Conservation (phyloP, 2,113 vertebrate genomes). For the Ctenodactylus gundi region DNA sequence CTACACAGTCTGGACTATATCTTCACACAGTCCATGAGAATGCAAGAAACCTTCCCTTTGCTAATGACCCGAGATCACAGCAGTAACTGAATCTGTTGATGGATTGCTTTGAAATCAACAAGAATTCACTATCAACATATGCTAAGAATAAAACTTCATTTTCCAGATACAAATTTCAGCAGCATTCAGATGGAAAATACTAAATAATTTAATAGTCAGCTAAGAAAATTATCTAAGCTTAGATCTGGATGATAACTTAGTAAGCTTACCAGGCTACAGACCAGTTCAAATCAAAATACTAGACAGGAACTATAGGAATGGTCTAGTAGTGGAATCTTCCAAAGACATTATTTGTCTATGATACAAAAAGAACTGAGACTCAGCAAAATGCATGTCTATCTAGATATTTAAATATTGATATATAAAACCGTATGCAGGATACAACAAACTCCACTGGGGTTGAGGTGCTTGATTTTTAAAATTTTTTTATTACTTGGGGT, state of each 20-base stretch:
- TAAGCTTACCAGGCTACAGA: background rate
- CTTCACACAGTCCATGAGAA: background rate
- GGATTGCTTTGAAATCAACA: slow-evolving; percentile 21
- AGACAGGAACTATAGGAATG: background rate
- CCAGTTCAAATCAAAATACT: background rate
- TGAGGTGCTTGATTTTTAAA: background rate
- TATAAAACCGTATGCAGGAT: background rate
- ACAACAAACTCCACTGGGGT: background rate
- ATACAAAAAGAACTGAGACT: slow-evolving; percentile 7
- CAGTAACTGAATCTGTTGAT: slow-evolving; percentile 17
- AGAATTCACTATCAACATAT: background rate
- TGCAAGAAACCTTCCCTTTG: background rate
- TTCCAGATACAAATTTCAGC: slow-evolving; percentile 42
- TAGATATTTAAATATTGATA: slow-evolving; percentile 12
- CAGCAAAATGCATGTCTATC: background rate
- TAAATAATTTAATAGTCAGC: slow-evolving; percentile 28
- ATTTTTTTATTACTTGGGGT: background rate
- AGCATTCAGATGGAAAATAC: slow-evolving; percentile 26
- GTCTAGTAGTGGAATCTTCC: background rate
- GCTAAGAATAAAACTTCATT: slow-evolving; percentile 30
- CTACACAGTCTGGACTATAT: background rate
- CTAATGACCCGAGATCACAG: background rate
- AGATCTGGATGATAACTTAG: background rate
- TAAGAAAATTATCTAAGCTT: slow-evolving; percentile 27
- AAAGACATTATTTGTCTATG: background rate